Conservation (phyloP, 2,113 vertebrate species). For the Oenanthe oenanthe region DNA sequence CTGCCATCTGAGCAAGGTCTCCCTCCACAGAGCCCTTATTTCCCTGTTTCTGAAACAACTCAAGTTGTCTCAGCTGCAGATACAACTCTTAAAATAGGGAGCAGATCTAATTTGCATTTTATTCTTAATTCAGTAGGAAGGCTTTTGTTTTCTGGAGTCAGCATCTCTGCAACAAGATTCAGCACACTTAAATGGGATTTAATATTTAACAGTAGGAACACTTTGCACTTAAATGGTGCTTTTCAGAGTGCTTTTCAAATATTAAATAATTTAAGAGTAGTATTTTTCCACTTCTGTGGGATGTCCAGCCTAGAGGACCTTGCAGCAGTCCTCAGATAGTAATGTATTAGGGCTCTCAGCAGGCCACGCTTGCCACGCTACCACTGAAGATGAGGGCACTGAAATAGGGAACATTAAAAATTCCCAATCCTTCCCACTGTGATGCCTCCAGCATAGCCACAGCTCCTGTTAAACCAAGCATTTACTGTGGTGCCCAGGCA, state of each 20-base stretch:
- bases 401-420: neutral
- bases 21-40: neutral
- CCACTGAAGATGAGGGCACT: neutral
- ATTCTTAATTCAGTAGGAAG: constrained; percentile 34
- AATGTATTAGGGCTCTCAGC: neutral
- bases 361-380: neutral
- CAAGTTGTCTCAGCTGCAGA: constrained; percentile 10
- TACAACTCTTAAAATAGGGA: neutral
- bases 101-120: constrained; percentile 20
- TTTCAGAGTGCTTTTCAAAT: constrained; percentile 44
- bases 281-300: constrained; percentile 15
- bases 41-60: neutral
- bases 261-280: constrained; percentile 38
- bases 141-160: constrained; percentile 57
- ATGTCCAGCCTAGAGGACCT: constrained; percentile 10
- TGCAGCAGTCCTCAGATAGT: neutral
- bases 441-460: neutral
- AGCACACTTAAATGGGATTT: constrained; percentile 55
- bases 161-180: constrained; percentile 49
- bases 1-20: neutral
- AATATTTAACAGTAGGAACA: constrained; percentile 61
- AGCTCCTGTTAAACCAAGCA: neutral
- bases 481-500: neutral
- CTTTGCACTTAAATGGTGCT: constrained; percentile 52
- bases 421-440: neutral